Evolutionary conservation across 2,888 invertebrate species (phyloP).

Genomic region (Lypha dubia): DNA sequence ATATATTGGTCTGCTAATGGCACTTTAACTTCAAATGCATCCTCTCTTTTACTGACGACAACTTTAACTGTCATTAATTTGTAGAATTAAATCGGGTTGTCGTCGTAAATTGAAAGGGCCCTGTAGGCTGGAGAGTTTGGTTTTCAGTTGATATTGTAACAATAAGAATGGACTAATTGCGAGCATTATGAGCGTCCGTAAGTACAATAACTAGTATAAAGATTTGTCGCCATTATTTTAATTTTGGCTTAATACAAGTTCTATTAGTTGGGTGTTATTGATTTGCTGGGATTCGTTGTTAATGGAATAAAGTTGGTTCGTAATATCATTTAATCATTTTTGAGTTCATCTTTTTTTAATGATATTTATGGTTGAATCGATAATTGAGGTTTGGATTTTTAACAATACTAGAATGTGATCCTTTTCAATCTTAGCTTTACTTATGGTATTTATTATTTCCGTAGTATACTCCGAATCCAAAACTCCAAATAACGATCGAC

Average conservation of each 20-base stretch:
- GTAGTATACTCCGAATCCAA: not conserved
- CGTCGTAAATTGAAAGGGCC: not conserved
- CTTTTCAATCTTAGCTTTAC: not conserved
- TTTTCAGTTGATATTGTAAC: not conserved
- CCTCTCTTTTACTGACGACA: not conserved
- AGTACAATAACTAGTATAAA: not conserved
- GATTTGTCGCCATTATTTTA: not conserved
- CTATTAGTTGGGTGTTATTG: not conserved
- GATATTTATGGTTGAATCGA: not conserved
- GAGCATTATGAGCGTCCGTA: not conserved
- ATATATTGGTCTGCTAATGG: conserved; percentile 5
- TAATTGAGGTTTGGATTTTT: conserved; percentile 1
- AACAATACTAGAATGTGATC: not conserved
- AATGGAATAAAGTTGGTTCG: not conserved
- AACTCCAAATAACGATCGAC: not conserved
- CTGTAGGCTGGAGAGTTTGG: not conserved
- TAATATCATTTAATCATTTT: not conserved
- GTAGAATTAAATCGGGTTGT: not conserved
- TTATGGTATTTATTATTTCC: not conserved
- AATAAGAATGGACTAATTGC: not conserved
- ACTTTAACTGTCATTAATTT: conserved; percentile 2
- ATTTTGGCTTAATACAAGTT: not conserved
- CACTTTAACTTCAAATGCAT: conserved; percentile 4
- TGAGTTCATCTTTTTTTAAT: not conserved
- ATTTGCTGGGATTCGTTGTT: not conserved